A percentile compares a stretch with the other conserved stretches of the same genome.
Evolutionary conservation across 2,888 invertebrate genomes (phyloP).

Genomic region (Pammene fasciana): DNA sequence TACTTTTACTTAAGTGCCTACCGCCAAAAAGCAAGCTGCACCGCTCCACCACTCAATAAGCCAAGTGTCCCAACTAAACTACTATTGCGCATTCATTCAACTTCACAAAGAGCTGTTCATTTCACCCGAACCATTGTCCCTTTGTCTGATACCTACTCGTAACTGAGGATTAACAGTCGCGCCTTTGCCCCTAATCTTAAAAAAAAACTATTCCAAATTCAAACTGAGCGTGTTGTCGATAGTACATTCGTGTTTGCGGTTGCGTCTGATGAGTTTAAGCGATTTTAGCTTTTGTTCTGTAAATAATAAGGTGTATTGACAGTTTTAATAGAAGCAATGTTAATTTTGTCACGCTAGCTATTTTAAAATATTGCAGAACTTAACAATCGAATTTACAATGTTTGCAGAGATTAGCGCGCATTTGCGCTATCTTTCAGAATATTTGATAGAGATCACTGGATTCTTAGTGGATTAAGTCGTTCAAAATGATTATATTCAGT

Average conservation of each 20-base stretch:
- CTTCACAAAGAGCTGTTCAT: conserved; percentile 62
- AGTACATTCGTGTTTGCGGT: conserved; percentile 6
- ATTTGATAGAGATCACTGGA: conserved; percentile 26
- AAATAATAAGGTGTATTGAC: neutral
- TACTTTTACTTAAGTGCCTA: conserved; percentile 27
- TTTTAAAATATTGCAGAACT: conserved; percentile 16
- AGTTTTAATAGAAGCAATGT: neutral
- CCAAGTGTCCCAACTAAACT: conserved; percentile 54
- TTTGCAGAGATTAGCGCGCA: conserved; percentile 49
- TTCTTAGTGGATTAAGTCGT: conserved; percentile 27
- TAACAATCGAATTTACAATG: conserved; percentile 35
- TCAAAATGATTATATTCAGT: conserved; percentile 22
- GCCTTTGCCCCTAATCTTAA: conserved; percentile 56
- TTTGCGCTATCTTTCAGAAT: conserved; percentile 46
- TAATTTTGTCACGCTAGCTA: neutral
- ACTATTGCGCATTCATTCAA: conserved; percentile 59
- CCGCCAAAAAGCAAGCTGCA: conserved; percentile 49
- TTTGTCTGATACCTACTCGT: conserved; percentile 64
- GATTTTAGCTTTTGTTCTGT: neutral
- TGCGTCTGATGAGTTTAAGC: neutral
- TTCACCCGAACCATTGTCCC: conserved; percentile 55
- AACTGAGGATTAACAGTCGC: conserved; percentile 74
- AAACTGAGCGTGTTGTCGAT: conserved; percentile 13
- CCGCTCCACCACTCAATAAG: conserved; percentile 45
- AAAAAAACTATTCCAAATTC: conserved; percentile 45